Conservation (phyloP, 2,113 vertebrate species). For the Nipponia nippon region DNA sequence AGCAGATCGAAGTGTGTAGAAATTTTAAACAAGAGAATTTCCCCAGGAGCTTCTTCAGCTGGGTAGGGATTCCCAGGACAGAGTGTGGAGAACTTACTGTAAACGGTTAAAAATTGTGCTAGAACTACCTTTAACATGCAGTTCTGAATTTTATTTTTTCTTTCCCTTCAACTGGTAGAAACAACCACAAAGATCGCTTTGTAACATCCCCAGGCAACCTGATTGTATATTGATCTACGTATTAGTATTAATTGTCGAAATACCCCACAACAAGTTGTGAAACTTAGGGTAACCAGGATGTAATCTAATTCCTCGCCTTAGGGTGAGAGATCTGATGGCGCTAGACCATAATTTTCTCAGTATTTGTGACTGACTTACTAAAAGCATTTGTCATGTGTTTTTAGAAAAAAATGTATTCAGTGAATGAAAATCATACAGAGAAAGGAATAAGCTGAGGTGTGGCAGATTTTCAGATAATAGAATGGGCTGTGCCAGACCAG, state of each 20-base stretch:
- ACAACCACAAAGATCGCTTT: neutral
- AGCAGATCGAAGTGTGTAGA: neutral
- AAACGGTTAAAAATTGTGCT: neutral
- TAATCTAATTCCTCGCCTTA: neutral
- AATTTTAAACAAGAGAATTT: neutral
- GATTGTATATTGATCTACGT: neutral
- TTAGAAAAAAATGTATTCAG: neutral
- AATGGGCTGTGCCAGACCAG: neutral
- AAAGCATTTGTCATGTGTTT: neutral
- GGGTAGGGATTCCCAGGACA: neutral
- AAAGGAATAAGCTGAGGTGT: neutral
- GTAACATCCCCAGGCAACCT: neutral
- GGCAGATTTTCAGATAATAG: neutral
- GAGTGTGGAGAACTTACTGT: neutral
- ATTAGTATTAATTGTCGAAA: neutral
- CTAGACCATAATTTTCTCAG: neutral
- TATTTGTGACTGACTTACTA: neutral
- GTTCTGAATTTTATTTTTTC: neutral
- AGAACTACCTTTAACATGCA: neutral
- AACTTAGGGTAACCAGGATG: neutral
- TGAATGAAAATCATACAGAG: neutral
- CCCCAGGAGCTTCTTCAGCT: neutral
- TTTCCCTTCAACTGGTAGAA: neutral
- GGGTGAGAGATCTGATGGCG: neutral
- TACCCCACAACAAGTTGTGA: neutral